Evolutionary conservation across 2,888 invertebrate genomes (phyloP), one percentile per base, ranked within the genome.

Genomic region (Eupithecia pulchellata): DNA sequence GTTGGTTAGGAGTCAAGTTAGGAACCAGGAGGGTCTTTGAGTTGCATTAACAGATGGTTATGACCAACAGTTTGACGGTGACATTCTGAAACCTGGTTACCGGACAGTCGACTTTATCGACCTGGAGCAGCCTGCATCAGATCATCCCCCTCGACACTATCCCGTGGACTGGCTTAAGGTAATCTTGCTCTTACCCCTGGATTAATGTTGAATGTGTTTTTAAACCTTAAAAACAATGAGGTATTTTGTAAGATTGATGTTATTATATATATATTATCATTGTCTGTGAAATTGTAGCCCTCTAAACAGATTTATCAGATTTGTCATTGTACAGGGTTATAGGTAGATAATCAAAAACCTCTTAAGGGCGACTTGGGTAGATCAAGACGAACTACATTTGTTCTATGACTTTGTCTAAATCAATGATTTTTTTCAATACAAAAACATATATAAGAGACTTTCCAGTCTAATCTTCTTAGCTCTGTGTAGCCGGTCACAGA

Each of bases 41-140:
- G n/a, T 47, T 47, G 5, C n/a, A 42, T n/a, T 42, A 42, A 42
- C n/a, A 42, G 47, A 52, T 47, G 8, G 20, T 52, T 27, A 14
- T 60, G 32, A 42, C 9, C 9, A 25, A 64, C 84, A 93, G 94
- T 93, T 94, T 68, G 91, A 93, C 39, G 93, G 92, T 1, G 90
- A 93, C 67, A 89, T 94, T 55, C 77, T 94, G 52, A 91, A 91
- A 76, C 93, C 94, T 20, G 94, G 94, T 4, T 94, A 93, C 74
- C 86, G 94, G 4, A 93, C 94, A 1, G 91, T 94, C 13, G 94
- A 94, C 75, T 83, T 94, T 67, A 77, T 94, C n/a, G 92, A 93
- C 66, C 73, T 93, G 9, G 94, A 94, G 74, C 94, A 93, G 70
- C 81, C 92, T 0, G 92, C 87, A 0, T 78, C 80, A 6, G 83